Base-by-base conservation (phyloP, 2,888 invertebrate genomes). In the Scaptomyza parva region DNA sequence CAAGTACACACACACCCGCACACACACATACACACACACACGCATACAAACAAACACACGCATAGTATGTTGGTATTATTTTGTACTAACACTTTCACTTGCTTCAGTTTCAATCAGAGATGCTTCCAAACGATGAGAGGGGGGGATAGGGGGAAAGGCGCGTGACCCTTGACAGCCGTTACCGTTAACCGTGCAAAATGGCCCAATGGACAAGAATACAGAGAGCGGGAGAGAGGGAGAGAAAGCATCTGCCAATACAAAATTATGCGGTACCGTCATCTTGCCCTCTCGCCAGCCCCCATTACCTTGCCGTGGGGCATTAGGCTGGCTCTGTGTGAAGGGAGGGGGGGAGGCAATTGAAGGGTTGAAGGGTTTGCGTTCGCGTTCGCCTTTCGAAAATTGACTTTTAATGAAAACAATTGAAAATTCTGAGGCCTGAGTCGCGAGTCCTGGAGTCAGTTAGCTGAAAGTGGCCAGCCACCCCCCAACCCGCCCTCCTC, bases 341-440 rank as follows among this genome's bases (percentile, higher is more conserved):
- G 35, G 35, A n/a, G n/a, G n/a, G n/a, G n/a, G n/a, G n/a, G n/a
- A n/a, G n/a, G n/a, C n/a, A n/a, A n/a, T 35, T 35, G 65, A 70
- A 70, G 81, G 80, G 66, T 76, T 79, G 80, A 76, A 69, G 26
- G 24, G 24, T 24, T 24, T n/a, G n/a, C n/a, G n/a, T n/a, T 44
- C 52, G 58, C 33, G 17, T 45, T 45, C 45, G 47, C 30, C 47
- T 48, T 37, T 48, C 14, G 48, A 64, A 84, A 86, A 86, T 85
- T 88, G 86, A 81, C 85, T 78, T 88, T 83, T 88, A 88, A 88
- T 88, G 89, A 88, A 89, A 89, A 83, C 87, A 88, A 88, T 89
- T 89, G 80, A 84, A 73, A 88, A 82, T 76, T 75, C 70, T 59
- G 47, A 66, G 62, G 45, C 65, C n/a, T n/a, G n/a, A n/a, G n/a